Percentiles rank a stretch among this genome's conserved stretches.
phyloP scores from a whole-genome alignment of 2,888 invertebrate genomes.

The Erebia aethiops region DNA sequence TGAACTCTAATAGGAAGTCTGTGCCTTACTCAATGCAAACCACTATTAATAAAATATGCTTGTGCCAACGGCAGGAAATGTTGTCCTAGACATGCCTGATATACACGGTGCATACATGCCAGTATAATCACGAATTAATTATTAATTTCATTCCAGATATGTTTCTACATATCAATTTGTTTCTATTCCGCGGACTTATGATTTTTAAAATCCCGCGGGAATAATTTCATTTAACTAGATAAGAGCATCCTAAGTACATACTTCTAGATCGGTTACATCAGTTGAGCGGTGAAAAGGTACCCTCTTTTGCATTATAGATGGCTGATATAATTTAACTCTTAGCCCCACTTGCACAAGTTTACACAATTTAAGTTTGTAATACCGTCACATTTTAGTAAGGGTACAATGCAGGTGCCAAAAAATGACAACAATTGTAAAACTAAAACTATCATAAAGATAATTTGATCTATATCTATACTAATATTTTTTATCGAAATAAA shows the following conservation, averaged over 20 bases:
- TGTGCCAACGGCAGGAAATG: constrained; percentile 29
- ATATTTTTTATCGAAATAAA: neutral
- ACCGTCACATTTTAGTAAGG: too few species aligned
- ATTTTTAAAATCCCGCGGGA: too few species aligned
- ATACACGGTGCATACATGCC: neutral
- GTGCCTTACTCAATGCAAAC: constrained; percentile 54
- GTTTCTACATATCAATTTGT: neutral
- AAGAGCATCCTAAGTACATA: too few species aligned
- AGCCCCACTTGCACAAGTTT: too few species aligned
- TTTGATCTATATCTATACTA: neutral
- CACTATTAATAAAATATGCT: constrained; percentile 45
- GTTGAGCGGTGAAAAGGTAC: too few species aligned
- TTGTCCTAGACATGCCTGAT: constrained; percentile 13
- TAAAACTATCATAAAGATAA: neutral
- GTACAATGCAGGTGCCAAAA: too few species aligned
- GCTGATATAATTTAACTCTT: too few species aligned
- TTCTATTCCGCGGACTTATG: neutral
- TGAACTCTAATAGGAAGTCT: constrained; percentile 49
- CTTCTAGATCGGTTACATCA: too few species aligned
- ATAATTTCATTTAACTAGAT: too few species aligned
- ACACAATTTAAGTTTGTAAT: too few species aligned
- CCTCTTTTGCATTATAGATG: too few species aligned
- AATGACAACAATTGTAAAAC: too few species aligned
- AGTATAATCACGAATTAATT: constrained; percentile 4
- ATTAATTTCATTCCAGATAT: neutral